A percentile compares a stretch with the other conserved stretches of the same genome.
phyloP scores from a whole-genome alignment of 2,797 vertebrate species.

The Anniella stebbinsi region DNA sequence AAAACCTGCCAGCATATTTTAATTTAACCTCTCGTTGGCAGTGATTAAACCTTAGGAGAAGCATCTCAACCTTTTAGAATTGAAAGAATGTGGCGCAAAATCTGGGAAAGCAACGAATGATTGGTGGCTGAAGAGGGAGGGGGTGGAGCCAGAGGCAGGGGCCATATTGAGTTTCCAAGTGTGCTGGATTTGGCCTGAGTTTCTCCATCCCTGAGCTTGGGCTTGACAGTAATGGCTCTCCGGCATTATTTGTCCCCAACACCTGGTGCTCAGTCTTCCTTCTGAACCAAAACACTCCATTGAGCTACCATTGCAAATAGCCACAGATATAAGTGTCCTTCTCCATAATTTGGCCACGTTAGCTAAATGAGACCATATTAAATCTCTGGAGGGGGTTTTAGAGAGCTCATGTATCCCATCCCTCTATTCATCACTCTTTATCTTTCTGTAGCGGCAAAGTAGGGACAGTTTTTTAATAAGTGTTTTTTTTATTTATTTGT shows the following conservation, averaged over 20 bases:
- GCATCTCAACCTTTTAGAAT: no score
- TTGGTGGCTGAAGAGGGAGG: no score
- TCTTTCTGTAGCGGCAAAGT: not conserved
- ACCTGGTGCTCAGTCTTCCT: not conserved
- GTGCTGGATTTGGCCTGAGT: no score
- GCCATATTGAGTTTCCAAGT: no score
- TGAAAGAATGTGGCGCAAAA: no score
- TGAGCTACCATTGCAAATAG: not conserved
- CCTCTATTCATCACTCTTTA: not conserved
- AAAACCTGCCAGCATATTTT: no score
- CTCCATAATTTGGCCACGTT: rapidly evolving
- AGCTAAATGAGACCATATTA: constrained; percentile 56
- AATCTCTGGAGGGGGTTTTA: not conserved
- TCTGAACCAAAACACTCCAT: not conserved
- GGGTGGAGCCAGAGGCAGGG: no score
- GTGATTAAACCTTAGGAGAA: no score
- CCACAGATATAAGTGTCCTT: not conserved
- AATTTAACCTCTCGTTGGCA: no score
- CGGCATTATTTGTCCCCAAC: not conserved
- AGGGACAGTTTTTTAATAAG: not conserved
- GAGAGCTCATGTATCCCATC: rapidly evolving
- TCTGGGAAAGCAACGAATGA: no score
- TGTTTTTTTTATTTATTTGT: no score
- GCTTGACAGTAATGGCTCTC: not conserved
- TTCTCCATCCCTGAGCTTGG: no score